Evolutionary conservation across 2,113 vertebrate genomes (phyloP).

Genomic region (Propithecus coquereli): DNA sequence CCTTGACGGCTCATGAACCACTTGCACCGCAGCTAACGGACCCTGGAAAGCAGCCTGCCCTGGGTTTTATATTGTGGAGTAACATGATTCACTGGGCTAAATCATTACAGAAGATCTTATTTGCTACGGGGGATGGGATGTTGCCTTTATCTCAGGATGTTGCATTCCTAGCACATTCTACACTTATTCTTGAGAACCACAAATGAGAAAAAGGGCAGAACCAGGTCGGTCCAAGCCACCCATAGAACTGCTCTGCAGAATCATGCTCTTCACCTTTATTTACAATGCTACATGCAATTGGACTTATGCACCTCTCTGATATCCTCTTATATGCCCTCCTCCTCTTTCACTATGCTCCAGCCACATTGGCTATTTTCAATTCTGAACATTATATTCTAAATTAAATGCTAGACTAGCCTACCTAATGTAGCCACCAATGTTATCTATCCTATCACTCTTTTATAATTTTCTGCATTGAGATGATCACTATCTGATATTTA

Average conservation of each 20-base stretch:
- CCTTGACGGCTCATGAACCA: background rate
- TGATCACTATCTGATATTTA: background rate
- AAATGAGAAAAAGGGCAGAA: background rate
- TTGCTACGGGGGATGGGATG: background rate
- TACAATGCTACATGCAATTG: background rate
- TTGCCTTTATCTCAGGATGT: background rate
- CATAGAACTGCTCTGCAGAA: background rate
- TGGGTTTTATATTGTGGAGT: background rate
- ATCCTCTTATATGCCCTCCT: background rate
- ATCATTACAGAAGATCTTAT: background rate
- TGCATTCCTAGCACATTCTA: background rate
- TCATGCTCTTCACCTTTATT: background rate
- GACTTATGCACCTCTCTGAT: background rate
- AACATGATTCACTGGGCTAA: background rate
- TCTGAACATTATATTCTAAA: background rate
- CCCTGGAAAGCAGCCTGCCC: background rate
- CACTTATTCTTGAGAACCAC: background rate
- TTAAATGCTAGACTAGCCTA: background rate
- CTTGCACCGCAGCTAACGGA: accelerated
- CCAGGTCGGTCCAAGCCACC: background rate
- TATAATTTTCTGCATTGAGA: background rate
- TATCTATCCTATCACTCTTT: background rate
- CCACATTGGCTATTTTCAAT: background rate
- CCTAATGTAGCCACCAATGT: background rate
- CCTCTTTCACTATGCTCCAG: background rate